These are phyloP conservation scores for Epiblema foenella DNA, from an alignment of 2,888 invertebrate species.

Conservation along the genomic window DNA sequence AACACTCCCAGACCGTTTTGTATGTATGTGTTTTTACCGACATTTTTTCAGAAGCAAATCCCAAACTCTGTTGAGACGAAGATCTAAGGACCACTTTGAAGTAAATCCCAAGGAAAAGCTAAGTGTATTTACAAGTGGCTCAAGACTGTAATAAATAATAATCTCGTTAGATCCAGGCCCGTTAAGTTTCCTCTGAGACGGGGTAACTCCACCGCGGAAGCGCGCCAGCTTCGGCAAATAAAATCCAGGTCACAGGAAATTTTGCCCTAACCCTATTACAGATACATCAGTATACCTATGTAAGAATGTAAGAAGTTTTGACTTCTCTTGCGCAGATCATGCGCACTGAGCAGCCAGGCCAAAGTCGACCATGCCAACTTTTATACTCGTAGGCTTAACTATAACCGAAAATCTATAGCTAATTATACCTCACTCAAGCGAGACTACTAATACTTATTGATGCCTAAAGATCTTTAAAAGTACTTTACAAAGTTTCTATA, in stretches of 20 bases:
- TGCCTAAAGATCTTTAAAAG: not conserved
- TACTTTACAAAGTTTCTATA: constrained; percentile 2
- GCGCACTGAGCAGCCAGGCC: constrained; percentile 62
- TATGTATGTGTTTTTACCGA: not conserved
- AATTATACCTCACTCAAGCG: not conserved
- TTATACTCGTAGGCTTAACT: constrained; percentile 58
- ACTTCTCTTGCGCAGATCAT: constrained; percentile 77
- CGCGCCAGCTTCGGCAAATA: constrained; percentile 51
- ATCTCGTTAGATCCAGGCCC: constrained; percentile 30
- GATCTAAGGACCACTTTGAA: not conserved
- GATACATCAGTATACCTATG: constrained; percentile 51
- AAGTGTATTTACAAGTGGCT: constrained; percentile 25
- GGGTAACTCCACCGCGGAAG: constrained; percentile 34
- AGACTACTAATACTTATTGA: not conserved
- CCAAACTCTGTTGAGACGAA: not conserved
- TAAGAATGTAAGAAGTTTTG: constrained; percentile 52
- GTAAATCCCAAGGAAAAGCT: constrained; percentile 13
- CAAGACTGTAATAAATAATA: constrained; percentile 40
- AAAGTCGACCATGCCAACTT: constrained; percentile 60
- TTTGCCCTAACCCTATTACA: constrained; percentile 58
- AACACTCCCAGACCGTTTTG: not conserved
- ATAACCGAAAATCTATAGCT: constrained; percentile 38
- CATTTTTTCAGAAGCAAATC: not conserved
- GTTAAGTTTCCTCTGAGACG: constrained; percentile 35
- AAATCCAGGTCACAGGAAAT: constrained; percentile 74